A percentile compares a stretch with the other conserved stretches of the same genome.
Conservation (phyloP, 1,140 invertebrate species). For the Scaptomyza graminum region DNA sequence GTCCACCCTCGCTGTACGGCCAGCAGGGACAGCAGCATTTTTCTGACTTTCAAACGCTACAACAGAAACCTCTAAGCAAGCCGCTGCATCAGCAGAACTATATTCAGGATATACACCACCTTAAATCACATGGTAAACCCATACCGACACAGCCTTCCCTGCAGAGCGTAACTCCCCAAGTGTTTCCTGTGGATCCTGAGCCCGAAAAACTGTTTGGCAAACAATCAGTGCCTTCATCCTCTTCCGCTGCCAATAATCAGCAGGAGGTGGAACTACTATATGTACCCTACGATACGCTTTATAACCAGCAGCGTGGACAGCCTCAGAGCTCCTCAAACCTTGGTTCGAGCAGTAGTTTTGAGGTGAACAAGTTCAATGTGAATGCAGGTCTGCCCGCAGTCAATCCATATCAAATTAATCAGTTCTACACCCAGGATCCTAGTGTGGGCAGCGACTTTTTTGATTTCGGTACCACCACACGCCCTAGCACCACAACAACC, state of each 20-base stretch:
- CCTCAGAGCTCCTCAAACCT: conserved; percentile 23
- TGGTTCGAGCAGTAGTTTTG: conserved; percentile 48
- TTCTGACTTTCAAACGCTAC: conserved; percentile 67
- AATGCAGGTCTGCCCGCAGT: conserved; percentile 61
- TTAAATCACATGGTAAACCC: conserved; percentile 57
- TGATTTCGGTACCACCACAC: conserved; percentile 47
- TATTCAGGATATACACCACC: conserved; percentile 58
- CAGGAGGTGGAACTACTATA: conserved; percentile 91
- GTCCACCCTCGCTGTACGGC: conserved; percentile 63
- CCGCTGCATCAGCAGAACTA: conserved; percentile 76
- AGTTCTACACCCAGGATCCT: conserved; percentile 81
- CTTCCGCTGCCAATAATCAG: conserved; percentile 44
- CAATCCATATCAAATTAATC: conserved; percentile 79
- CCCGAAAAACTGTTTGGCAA: conserved; percentile 59
- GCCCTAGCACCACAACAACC: conserved; percentile 77
- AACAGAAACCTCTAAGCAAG: conserved; percentile 64
- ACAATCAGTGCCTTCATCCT: conserved; percentile 16
- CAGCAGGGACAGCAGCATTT: conserved; percentile 60
- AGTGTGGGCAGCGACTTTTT: conserved; percentile 63
- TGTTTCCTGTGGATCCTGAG: conserved; percentile 69
- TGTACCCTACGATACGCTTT: conserved; percentile 90
- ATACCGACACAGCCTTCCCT: conserved; percentile 65
- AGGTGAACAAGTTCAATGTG: conserved; percentile 83
- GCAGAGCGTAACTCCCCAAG: conserved; percentile 75
- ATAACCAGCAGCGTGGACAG: conserved; percentile 84